Conservation (phyloP, 1,140 invertebrate species). For the Papilio glaucus region DNA sequence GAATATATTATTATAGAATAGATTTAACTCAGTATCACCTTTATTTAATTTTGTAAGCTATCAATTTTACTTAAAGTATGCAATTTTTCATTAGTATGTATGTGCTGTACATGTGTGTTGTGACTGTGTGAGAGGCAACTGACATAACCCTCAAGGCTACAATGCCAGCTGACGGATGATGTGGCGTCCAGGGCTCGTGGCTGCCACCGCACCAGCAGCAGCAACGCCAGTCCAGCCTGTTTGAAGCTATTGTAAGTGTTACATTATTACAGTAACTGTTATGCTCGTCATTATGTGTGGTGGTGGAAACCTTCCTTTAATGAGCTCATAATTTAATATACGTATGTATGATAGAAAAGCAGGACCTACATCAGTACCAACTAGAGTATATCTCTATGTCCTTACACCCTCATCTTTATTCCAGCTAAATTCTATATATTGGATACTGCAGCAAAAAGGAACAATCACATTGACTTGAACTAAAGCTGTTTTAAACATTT, state of each 20-base stretch:
- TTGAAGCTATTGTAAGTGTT: slow-evolving; percentile 12
- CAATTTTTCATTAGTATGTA: slow-evolving; percentile 9
- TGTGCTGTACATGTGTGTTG: slow-evolving; percentile 43
- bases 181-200: slow-evolving; percentile 24
- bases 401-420: too few relatives aligned
- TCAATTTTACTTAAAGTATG: too few relatives aligned
- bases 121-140: slow-evolving; percentile 49
- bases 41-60: slow-evolving; percentile 10
- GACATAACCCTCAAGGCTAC: slow-evolving; percentile 63
- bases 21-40: too few relatives aligned
- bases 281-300: background rate
- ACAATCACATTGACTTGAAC: too few relatives aligned
- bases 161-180: slow-evolving; percentile 58
- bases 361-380: too few relatives aligned
- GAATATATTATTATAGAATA: too few relatives aligned
- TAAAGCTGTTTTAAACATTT: too few relatives aligned
- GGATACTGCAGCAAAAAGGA: too few relatives aligned
- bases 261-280: background rate
- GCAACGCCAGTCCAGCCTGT: background rate
- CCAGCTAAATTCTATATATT: too few relatives aligned
- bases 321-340: too few relatives aligned
- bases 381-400: too few relatives aligned
- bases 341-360: too few relatives aligned
- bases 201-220: slow-evolving; percentile 9
- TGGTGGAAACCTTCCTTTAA: background rate